Evolutionary conservation across 2,797 vertebrate species (phyloP).

Genomic region (Echeneis naucrates): DNA sequence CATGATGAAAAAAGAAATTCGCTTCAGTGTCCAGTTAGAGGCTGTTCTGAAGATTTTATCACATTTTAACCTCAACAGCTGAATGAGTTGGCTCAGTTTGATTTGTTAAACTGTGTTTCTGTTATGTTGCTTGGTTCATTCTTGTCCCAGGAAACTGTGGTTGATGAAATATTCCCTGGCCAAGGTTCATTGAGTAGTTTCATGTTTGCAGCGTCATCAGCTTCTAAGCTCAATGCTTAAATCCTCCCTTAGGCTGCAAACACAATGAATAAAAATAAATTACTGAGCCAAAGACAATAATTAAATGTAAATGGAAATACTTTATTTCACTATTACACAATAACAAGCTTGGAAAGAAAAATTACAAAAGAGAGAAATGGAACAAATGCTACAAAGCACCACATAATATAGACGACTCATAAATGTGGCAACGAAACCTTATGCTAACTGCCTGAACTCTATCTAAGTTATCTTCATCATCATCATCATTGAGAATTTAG

Average conservation of each 20-base stretch:
- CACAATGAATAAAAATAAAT: constrained; percentile 7
- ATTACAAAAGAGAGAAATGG: constrained; percentile 73
- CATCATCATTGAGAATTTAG: constrained; percentile 75
- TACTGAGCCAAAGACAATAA: constrained; percentile 17
- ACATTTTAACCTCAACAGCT: no score
- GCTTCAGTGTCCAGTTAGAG: no score
- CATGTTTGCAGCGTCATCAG: not conserved
- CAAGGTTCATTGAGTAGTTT: no score
- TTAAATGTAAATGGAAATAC: constrained; percentile 91
- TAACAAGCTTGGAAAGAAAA: constrained; percentile 88
- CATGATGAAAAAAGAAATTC: no score
- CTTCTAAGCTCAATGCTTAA: not conserved
- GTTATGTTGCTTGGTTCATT: no score
- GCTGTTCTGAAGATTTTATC: no score
- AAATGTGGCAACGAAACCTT: constrained; percentile 83
- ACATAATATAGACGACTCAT: constrained; percentile 89
- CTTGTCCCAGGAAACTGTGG: no score
- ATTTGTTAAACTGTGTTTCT: no score
- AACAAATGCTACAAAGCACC: constrained; percentile 89
- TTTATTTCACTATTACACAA: constrained; percentile 99
- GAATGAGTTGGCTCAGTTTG: no score
- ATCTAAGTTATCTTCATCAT: constrained; percentile 76
- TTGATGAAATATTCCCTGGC: no score
- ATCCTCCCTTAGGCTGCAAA: not conserved
- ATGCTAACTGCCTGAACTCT: constrained; percentile 77